Evolutionary conservation across 2,888 invertebrate species (phyloP), one percentile per base, ranked within the genome.

Genomic region (Spodoptera littoralis): DNA sequence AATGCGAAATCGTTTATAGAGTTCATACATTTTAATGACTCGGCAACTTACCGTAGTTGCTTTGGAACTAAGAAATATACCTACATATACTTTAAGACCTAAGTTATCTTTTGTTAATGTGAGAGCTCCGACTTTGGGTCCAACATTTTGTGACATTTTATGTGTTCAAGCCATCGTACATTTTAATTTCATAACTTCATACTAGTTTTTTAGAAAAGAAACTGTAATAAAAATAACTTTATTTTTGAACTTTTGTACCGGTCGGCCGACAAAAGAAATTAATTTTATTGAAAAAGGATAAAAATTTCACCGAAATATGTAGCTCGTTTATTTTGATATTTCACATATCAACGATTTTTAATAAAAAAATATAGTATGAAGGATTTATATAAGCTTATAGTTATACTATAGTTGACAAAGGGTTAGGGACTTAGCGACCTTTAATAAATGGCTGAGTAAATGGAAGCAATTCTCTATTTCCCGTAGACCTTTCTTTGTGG

Each of bases 11-110:
- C 70, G 68, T 69, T 77, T 70, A 69, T 61, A 45, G 53, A 73
- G 71, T n/a, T n/a, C n/a, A n/a, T 67, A 65, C 73, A 58, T 60
- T 36, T 9, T 81, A 85, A 85, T 84, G 83, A 72, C 75, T 77
- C 56, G 71, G 76, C 82, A 81, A 82, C 75, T 70, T 65, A 73
- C 71, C 74, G 70, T 74, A 66, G 72, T 61, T 76, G 65, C 71
- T 80, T 61, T 53, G 73, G 66, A 59, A 73, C 73, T 63, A 76
- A 75, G 72, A 76, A 83, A 82, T 81, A 77, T 18, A 1, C 1
- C 18, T 18, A 18, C 18, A 18, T 76, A 78, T 71, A 76, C 65
- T 78, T 79, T 70, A 72, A 76, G n/a, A 76, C 68, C 68, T 65
- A 73, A 78, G 65, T 76, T 77, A 75, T 78, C 61, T 76, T 73